Percentiles rank a stretch among this genome's conserved stretches.
These are phyloP conservation scores for Tethya wilhelma DNA, from an alignment of 37 sponge, comb jelly and placozoan species.

Conservation along the genomic window DNA sequence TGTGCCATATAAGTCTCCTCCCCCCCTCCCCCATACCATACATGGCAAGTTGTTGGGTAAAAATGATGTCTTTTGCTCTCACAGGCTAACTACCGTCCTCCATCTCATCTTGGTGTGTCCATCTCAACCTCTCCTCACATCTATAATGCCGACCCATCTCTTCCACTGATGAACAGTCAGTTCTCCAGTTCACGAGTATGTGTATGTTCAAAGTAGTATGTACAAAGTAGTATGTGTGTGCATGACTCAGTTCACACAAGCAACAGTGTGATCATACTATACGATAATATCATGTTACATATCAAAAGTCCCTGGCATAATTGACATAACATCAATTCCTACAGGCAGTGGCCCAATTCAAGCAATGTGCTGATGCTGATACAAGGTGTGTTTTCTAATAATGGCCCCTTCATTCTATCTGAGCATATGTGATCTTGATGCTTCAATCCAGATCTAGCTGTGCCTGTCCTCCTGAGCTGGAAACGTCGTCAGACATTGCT, in stretches of 20 bases:
- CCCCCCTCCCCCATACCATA: no score
- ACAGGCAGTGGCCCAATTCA: neutral
- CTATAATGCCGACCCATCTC: constrained; percentile 57
- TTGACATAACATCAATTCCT: neutral
- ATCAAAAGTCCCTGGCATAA: no score
- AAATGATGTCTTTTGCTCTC: neutral
- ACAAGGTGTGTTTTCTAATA: neutral
- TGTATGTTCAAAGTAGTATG: neutral
- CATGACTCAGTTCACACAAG: no score
- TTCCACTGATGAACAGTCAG: constrained; percentile 6
- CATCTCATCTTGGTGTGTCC: constrained; percentile 27
- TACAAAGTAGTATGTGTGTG: no score
- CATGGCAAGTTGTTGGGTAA: neutral
- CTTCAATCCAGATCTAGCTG: neutral
- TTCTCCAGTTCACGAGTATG: constrained; percentile 12
- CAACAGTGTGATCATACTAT: no score
- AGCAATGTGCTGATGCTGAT: neutral
- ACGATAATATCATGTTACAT: no score
- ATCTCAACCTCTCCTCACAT: constrained; percentile 45
- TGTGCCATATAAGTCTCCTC: neutral
- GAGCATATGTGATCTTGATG: neutral
- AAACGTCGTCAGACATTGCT: neutral
- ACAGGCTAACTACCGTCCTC: constrained; percentile 66
- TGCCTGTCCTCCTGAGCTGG: neutral
- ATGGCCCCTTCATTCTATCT: neutral